Evolutionary conservation across 2,888 invertebrate genomes (phyloP).

Genomic region (Tethea ocularis): DNA sequence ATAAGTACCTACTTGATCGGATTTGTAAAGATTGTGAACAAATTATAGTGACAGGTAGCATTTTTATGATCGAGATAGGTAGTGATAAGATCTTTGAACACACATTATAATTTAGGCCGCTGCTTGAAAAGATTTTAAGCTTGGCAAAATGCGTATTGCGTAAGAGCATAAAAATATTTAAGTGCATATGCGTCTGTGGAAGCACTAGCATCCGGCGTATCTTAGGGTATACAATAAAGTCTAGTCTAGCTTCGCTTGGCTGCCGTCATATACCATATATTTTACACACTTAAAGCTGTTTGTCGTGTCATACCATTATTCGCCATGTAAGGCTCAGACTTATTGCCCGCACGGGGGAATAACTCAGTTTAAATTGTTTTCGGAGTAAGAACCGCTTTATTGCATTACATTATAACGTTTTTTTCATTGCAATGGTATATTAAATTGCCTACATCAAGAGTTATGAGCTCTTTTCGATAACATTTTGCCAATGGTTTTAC

Average conservation of each 20-base stretch:
- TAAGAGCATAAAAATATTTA: slow-evolving; percentile 42
- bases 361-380: slow-evolving; percentile 81
- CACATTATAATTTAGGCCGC: neutral
- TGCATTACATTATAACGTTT: slow-evolving; percentile 68
- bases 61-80: neutral
- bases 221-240: slow-evolving; percentile 67
- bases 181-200: slow-evolving; percentile 34
- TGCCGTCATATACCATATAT: slow-evolving; percentile 75
- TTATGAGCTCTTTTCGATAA: slow-evolving; percentile 53
- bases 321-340: slow-evolving; percentile 79
- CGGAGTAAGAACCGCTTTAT: slow-evolving; percentile 65
- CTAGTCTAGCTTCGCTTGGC: slow-evolving; percentile 70
- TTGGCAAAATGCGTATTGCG: slow-evolving; percentile 23
- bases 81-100: neutral
- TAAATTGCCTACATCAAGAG: slow-evolving; percentile 61
- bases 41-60: neutral
- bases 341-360: slow-evolving; percentile 73
- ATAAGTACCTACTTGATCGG: neutral
- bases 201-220: slow-evolving; percentile 59
- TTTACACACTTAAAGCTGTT: slow-evolving; percentile 83
- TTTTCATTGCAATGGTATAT: slow-evolving; percentile 60
- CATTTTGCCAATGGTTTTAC: slow-evolving; percentile 45
- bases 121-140: neutral
- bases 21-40: neutral
- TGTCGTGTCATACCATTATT: slow-evolving; percentile 83